Evolutionary conservation across 2,113 vertebrate genomes (phyloP).

Genomic region (Proterorhinus semilunaris): DNA sequence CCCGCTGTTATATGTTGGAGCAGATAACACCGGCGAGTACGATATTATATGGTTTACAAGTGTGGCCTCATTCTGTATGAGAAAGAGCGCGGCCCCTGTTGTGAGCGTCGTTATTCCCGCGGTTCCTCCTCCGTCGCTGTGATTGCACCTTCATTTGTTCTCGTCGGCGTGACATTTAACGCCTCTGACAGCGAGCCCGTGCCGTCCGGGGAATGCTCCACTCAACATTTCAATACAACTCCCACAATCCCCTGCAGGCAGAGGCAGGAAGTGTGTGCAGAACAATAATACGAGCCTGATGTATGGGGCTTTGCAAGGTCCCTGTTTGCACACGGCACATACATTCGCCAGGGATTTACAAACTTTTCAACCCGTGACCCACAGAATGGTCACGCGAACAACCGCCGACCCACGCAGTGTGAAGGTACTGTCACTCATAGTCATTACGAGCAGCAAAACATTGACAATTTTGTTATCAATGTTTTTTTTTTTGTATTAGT

Average conservation of each 20-base stretch:
- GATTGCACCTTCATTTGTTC: slow-evolving; percentile 2
- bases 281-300: slow-evolving; percentile 38
- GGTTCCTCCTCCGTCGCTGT: neutral
- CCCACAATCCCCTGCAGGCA: slow-evolving; percentile 55
- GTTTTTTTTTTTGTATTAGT: no score
- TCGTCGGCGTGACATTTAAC: slow-evolving; percentile 50
- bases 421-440: no score
- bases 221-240: slow-evolving; percentile 65
- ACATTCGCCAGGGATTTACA: no score
- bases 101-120: neutral
- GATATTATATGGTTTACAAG: neutral
- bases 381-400: no score
- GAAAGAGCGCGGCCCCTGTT: neutral
- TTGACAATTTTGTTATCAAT: no score
- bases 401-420: no score
- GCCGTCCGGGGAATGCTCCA: slow-evolving; percentile 37
- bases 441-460: no score
- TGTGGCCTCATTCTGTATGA: neutral
- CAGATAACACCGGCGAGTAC: neutral
- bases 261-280: slow-evolving; percentile 51
- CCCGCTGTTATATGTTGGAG: no score
- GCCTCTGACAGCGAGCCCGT: slow-evolving; percentile 42
- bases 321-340: slow-evolving; percentile 6
- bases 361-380: no score
- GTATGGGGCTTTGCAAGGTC: slow-evolving; percentile 49